Percentiles rank a stretch among this genome's conserved stretches.
Evolutionary conservation across 2,888 invertebrate genomes (phyloP).

Genomic region (Drosophila antonietae): DNA sequence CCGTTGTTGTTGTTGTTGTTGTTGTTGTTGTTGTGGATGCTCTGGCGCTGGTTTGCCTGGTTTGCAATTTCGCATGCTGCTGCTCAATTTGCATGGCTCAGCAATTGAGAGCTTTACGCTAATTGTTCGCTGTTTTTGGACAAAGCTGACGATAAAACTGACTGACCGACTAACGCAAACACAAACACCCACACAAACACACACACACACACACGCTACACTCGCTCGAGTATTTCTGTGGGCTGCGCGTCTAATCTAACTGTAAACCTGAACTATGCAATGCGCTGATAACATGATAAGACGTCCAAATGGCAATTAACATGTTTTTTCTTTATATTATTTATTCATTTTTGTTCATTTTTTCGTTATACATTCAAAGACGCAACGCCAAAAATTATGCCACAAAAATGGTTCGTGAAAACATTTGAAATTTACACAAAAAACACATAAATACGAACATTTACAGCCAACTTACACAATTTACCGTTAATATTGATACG

Average conservation of each 20-base stretch:
- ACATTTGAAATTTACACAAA: constrained; percentile 26
- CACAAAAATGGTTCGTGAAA: constrained; percentile 37
- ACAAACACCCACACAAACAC: constrained; percentile 1
- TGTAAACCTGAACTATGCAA: constrained; percentile 63
- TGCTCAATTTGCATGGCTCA: constrained; percentile 59
- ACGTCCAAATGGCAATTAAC: constrained; percentile 27
- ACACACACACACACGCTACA: not conserved
- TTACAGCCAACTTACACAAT: constrained; percentile 31
- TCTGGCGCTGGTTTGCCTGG: constrained; percentile 25
- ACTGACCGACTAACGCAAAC: constrained; percentile 13
- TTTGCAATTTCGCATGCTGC: constrained; percentile 37
- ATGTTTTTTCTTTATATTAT: constrained; percentile 15
- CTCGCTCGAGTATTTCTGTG: constrained; percentile 1
- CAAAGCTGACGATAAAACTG: constrained; percentile 41
- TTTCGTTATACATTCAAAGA: not conserved
- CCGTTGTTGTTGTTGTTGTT: constrained; percentile 15
- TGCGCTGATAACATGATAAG: constrained; percentile 63
- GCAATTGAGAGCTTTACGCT: constrained; percentile 61
- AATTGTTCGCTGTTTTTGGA: constrained; percentile 60
- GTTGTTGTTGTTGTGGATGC: too few species aligned
- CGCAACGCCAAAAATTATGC: constrained; percentile 55
- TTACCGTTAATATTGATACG: constrained; percentile 35
- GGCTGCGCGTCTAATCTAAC: constrained; percentile 51
- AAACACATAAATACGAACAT: constrained; percentile 41
- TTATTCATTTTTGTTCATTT: not conserved